A percentile compares a stretch with the other conserved stretches of the same genome.
Evolutionary conservation across 2,113 vertebrate species (phyloP).

Genomic region (Cettia cetti): DNA sequence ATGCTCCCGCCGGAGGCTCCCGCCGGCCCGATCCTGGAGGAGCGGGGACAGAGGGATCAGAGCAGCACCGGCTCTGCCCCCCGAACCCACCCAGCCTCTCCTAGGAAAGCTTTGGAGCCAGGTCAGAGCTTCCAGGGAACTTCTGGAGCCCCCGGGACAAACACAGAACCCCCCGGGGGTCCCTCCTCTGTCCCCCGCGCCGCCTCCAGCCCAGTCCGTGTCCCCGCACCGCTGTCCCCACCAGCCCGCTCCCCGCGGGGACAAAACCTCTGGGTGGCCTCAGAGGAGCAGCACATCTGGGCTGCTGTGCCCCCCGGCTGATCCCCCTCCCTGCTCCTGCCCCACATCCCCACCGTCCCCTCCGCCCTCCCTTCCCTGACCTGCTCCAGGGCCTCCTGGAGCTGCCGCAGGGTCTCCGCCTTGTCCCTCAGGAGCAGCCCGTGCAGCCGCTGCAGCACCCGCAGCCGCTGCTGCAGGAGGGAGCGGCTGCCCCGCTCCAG

Average conservation of each 20-base stretch:
- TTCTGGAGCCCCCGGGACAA: not conserved
- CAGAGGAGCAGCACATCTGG: not conserved
- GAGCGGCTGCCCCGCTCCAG: slow-evolving; percentile 44
- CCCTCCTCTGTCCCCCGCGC: not conserved
- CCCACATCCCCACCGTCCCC: rapidly evolving
- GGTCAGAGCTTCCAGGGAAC: not conserved
- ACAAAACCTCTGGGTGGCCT: not conserved
- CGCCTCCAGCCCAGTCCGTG: not conserved
- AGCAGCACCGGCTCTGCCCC: not conserved
- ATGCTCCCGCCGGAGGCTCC: slow-evolving; percentile 7
- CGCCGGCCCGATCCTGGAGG: slow-evolving; percentile 52
- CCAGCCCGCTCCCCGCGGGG: not conserved
- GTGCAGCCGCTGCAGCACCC: slow-evolving; percentile 25
- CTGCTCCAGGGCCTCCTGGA: slow-evolving; percentile 62
- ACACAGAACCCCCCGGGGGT: too few species aligned
- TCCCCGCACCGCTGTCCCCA: not conserved
- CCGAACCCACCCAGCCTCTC: not conserved
- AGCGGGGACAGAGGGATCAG: not conserved
- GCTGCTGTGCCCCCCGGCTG: not conserved
- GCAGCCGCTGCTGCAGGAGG: slow-evolving; percentile 61
- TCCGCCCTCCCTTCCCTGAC: slow-evolving; percentile 19
- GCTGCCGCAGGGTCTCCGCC: slow-evolving; percentile 23
- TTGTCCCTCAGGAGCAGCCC: slow-evolving; percentile 67
- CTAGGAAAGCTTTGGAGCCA: rapidly evolving
- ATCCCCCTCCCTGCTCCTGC: not conserved